Evolutionary conservation across 2,797 vertebrate species (phyloP), one percentile per base, ranked within the genome.

Genomic region (Octomys mimax): DNA sequence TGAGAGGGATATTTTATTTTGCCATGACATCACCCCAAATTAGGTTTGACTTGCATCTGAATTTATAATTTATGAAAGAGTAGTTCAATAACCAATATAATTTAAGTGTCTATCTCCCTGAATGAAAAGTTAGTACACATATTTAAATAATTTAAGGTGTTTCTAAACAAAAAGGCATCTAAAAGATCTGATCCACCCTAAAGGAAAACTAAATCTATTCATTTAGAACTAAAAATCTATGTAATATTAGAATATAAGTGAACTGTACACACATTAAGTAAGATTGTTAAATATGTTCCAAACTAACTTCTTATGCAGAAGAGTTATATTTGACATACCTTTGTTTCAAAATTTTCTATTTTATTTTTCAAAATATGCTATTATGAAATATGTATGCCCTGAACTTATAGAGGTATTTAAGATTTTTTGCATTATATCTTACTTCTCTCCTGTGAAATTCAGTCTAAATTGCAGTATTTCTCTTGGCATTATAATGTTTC

Each of bases 201-300:
- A 95, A 79, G 31, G 68, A 80, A 84, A 79, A 86, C 66, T 80
- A 46, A 96, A 86, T 18, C 26, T 92, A 83, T 9, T 90, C 52
- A 89, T 19, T 64, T 5, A 36, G 16, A 39, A 95, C 64, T 75
- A 93, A 97, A 42, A 89, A 92, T 94, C 36, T 81, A 90, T 84
- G 49, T 64, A 88, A 78, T 87, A 83, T 75, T 49, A 94, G 88
- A 87, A 75, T 12, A 82, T 31, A 28, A 80, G 36, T 36, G 79
- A 95, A 64, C 66, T 59, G 68, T 6, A 84, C 0, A 54, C 31
- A 90, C 49, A 8, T 14, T 21, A 36, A 75, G 83, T 64, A 89
- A 57, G 0, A 86, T 61, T 52, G 61, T 5, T 57, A 81, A 71
- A 81, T 46, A 84, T 77, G 24, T 82, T 92, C 94, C 78, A 79